A percentile compares a stretch with the other conserved stretches of the same genome.
These are phyloP conservation scores for Cricetomys ansorgei DNA, from an alignment of 2,113 vertebrate species.

Conservation along the genomic window DNA sequence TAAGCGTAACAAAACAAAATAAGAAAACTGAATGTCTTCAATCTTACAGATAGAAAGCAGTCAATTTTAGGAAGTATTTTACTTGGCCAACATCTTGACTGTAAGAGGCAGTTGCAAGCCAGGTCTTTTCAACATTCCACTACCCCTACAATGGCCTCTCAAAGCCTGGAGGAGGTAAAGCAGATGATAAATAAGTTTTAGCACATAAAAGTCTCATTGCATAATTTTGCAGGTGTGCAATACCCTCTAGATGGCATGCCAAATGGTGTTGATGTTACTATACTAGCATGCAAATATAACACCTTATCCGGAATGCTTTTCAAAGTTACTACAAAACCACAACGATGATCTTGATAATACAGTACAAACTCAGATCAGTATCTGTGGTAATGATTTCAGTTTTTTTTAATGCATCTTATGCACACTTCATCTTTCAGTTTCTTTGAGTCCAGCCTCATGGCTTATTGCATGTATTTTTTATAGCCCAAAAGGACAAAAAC, in stretches of 20 bases:
- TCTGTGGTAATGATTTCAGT: neutral
- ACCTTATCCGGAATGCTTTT: neutral
- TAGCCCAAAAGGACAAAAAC: neutral
- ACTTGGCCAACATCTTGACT: neutral
- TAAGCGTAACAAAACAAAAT: neutral
- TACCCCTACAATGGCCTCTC: neutral
- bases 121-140: neutral
- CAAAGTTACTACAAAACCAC: conserved; percentile 10
- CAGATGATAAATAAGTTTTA: neutral
- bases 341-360: neutral
- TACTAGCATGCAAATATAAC: neutral
- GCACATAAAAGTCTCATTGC: neutral
- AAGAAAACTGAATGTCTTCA: neutral
- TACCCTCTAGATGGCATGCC: neutral
- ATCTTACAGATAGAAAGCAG: neutral
- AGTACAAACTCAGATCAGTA: neutral
- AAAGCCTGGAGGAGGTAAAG: neutral
- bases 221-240: neutral
- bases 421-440: neutral
- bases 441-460: neutral
- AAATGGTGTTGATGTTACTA: fast-evolving
- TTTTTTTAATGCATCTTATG: neutral
- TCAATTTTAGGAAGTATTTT: neutral
- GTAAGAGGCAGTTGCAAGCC: neutral
- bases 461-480: neutral